Base-by-base conservation (phyloP, 2,888 invertebrate species). In the Sepioteuthis lessoniana region DNA sequence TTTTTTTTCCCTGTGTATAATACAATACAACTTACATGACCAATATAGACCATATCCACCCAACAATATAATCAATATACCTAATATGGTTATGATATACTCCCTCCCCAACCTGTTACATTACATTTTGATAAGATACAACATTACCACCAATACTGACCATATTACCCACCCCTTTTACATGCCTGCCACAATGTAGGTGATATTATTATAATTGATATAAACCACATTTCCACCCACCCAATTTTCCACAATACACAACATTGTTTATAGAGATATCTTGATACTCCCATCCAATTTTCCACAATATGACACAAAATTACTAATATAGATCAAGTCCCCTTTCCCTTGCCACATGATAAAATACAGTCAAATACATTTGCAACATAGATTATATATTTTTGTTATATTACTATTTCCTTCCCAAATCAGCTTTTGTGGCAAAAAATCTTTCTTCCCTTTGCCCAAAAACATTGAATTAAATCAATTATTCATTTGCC, bases 121-220 rank as follows among this genome's bases (percentile, higher is more conserved):
- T n/a, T 76, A n/a, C n/a, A 76, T 25, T 76, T 76, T 28, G 60
- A 25, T 76, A 76, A 35, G 76, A 76, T n/a, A 76, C 76, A 76
- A 16, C n/a, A 76, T 76, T 76, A 76, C 76, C 76, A 76, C n/a
- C 60, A 60, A 60, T 76, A 76, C 76, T 76, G 76, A 76, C n/a
- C 76, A 76, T 76, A 25, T 35, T 35, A 35, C 76, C 76, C n/a
- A n/a, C n/a, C 76, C 76, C n/a, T 21, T 76, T 76, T 13, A 76
- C n/a, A n/a, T 76, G 76, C 35, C 76, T 76, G 76, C n/a, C 76
- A 76, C 76, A 76, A 76, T 5, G 35, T 76, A 76, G n/a, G 76
- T 76, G n/a, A 76, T n/a, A 76, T 28, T 60, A 60, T 60, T 31
- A 60, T 60, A 28, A 60, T n/a, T 76, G n/a, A 76, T 76, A 76